These are phyloP conservation scores for Siniperca scherzeri DNA, from an alignment of 2,797 vertebrate species.

Conservation along the genomic window DNA sequence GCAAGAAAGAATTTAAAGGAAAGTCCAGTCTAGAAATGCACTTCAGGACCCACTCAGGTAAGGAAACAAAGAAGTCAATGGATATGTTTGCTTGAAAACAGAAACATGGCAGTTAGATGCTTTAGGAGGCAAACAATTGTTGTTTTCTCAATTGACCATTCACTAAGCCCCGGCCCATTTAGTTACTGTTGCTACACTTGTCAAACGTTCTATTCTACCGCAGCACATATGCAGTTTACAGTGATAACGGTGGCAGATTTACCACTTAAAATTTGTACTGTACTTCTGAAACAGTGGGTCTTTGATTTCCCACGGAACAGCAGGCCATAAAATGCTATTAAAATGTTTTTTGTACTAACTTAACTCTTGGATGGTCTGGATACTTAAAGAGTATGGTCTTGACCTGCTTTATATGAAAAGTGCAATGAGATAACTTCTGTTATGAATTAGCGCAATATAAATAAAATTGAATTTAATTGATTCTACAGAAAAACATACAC, in stretches of 20 bases:
- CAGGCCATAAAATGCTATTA: too few relatives aligned
- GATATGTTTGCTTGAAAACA: conserved; percentile 9
- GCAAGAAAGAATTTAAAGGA: conserved; percentile 99
- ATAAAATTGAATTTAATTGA: too few relatives aligned
- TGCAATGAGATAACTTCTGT: too few relatives aligned
- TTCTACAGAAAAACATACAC: neutral
- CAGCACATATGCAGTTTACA: too few relatives aligned
- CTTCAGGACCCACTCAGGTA: conserved; percentile 99
- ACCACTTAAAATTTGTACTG: accelerated
- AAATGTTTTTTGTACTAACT: too few relatives aligned
- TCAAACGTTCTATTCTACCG: neutral
- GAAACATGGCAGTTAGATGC: neutral
- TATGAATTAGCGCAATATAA: too few relatives aligned
- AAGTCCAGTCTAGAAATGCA: conserved; percentile 99
- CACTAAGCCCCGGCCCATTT: neutral
- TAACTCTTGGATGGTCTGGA: neutral
- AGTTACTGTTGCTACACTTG: neutral
- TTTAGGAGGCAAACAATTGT: neutral
- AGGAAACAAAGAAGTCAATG: conserved; percentile 27
- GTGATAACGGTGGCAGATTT: neutral
- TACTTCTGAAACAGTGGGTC: neutral
- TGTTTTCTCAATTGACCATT: neutral
- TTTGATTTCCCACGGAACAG: neutral
- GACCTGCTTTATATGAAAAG: too few relatives aligned
- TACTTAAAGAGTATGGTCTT: too few relatives aligned